phyloP scores from a whole-genome alignment of 2,113 vertebrate species.

The Accipiter virgatus region DNA sequence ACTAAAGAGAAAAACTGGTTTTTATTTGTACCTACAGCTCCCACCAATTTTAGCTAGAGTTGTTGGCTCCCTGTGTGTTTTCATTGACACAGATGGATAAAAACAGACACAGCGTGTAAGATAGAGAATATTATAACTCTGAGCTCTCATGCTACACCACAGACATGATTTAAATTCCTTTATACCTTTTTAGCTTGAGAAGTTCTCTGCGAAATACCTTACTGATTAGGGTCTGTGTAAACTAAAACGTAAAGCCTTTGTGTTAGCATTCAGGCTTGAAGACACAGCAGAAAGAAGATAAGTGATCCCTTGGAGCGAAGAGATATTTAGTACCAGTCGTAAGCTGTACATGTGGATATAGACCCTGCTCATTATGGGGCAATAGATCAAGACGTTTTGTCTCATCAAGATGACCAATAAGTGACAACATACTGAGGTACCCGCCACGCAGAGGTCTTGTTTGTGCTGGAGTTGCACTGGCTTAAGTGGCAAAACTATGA shows the following conservation, averaged over 20 bases:
- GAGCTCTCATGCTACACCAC: background rate
- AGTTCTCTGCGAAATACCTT: background rate
- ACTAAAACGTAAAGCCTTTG: background rate
- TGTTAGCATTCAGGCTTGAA: background rate
- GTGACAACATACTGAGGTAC: fast-evolving
- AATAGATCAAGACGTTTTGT: background rate
- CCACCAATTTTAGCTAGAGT: background rate
- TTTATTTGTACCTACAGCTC: conserved; percentile 37
- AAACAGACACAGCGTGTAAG: background rate
- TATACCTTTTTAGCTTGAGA: background rate
- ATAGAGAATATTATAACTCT: background rate
- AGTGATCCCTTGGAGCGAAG: background rate
- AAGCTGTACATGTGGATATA: fast-evolving
- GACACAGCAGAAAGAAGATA: background rate
- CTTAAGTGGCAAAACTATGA: background rate
- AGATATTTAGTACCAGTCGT: fast-evolving
- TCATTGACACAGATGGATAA: conserved; percentile 1
- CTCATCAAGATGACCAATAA: fast-evolving
- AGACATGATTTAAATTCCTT: background rate
- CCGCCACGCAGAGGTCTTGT: too few relatives aligned
- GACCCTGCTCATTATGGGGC: fast-evolving
- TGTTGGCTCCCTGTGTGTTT: conserved; percentile 3
- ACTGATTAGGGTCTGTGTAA: background rate
- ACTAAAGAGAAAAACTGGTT: background rate
- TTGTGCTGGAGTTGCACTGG: background rate